Evolutionary conservation across 2,888 invertebrate species (phyloP), one percentile per base, ranked within the genome.

Genomic region (Eilema depressum): DNA sequence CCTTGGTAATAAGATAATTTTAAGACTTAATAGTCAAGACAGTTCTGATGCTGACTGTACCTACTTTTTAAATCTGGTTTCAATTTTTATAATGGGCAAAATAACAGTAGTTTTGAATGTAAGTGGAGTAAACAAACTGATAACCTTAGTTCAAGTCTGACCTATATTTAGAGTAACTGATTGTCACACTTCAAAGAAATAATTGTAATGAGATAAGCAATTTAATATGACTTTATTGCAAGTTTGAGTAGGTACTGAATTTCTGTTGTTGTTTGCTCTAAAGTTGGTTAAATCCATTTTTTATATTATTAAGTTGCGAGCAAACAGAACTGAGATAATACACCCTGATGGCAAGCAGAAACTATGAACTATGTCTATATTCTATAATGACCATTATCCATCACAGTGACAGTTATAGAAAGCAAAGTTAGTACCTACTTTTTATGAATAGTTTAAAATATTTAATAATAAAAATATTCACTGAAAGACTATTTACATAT

Each of bases 131-230:
- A 53, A 47, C 47, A 47, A 20, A 20, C 20, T 53, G 53, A n/a
- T 53, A 53, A 53, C 53, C n/a, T 53, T 53, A 53, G 53, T 53
- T 53, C 53, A 53, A 53, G n/a, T 53, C 53, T 53, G 20, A 53
- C 8, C 0, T n/a, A 53, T 0, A 53, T 53, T 20, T 10, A 53
- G 53, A n/a, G 20, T 47, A 47, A 20, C 0, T 53, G 8, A 17
- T n/a, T 53, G 10, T 20, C 53, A 53, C 3, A 0, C 53, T 17
- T 47, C 7, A 47, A 47, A 20, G 20, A n/a, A 8, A 47, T n/a
- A 53, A n/a, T 8, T n/a, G n/a, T 53, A n/a, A n/a, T n/a, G n/a
- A 47, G 11, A 37, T 37, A 37, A 37, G 37, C 11, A 37, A 11
- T 37, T 33, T 37, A 3, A 17, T 17, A 41, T 41, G 17, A 41